Evolutionary conservation across 2,113 vertebrate genomes (phyloP).

Genomic region (Orthonyx spaldingii): DNA sequence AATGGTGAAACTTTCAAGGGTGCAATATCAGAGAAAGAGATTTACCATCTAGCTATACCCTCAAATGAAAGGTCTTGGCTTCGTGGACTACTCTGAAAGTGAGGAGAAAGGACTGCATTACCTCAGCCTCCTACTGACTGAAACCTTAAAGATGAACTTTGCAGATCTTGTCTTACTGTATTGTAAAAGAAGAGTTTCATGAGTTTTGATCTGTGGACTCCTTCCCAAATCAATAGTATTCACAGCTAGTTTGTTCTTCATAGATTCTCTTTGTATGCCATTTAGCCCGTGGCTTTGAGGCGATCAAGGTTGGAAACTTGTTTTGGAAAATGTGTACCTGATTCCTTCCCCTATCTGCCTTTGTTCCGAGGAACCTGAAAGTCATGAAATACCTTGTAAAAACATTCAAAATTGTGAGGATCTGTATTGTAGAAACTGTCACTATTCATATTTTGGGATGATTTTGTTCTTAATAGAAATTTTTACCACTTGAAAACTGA

Average conservation of each 20-base stretch:
- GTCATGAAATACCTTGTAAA: background rate
- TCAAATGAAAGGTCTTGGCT: background rate
- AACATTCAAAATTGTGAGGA: background rate
- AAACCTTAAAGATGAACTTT: background rate
- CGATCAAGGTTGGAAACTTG: background rate
- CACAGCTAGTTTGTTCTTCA: background rate
- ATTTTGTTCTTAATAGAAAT: constrained; percentile 23
- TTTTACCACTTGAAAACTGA: constrained; percentile 32
- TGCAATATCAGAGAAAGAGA: background rate
- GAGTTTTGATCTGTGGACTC: background rate
- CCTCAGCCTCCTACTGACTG: background rate
- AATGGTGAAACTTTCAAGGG: background rate
- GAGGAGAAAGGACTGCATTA: background rate
- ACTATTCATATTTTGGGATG: background rate
- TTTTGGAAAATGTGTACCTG: background rate
- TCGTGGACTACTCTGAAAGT: background rate
- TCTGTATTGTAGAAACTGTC: background rate
- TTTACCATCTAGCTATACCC: background rate
- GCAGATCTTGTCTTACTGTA: background rate
- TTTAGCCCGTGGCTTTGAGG: background rate
- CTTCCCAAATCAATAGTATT: background rate
- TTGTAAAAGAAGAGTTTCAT: background rate
- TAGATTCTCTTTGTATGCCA: background rate
- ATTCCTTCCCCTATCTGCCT: background rate
- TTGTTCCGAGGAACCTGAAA: background rate